These are phyloP conservation scores for Cheilosia impressa DNA, from an alignment of 2,888 invertebrate species.

Conservation along the genomic window DNA sequence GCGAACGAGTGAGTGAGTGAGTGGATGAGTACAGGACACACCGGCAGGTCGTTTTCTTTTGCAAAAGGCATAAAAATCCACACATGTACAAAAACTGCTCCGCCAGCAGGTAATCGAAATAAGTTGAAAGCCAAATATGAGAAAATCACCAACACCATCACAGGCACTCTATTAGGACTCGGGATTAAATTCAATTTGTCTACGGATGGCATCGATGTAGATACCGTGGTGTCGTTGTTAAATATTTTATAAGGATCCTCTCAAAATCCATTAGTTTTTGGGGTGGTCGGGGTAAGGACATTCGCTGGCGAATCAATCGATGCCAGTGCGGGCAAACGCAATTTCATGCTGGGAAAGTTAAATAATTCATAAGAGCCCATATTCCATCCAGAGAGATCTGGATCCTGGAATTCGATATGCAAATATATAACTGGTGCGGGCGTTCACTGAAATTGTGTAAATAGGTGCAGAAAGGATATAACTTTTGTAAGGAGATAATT, in stretches of 20 bases:
- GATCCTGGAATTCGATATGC: too few relatives aligned
- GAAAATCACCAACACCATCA: conserved; percentile 60
- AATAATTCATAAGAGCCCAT: too few relatives aligned
- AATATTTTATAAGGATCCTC: conserved; percentile 70
- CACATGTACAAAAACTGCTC: conserved; percentile 32
- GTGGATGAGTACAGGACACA: background rate
- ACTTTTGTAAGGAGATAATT: too few relatives aligned
- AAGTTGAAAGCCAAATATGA: conserved; percentile 68
- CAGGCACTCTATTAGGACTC: conserved; percentile 55
- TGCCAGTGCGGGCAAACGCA: conserved; percentile 3
- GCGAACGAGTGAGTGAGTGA: conserved; percentile 35
- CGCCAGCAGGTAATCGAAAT: conserved; percentile 61
- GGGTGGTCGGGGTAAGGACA: conserved; percentile 5
- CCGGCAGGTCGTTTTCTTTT: conserved; percentile 53
- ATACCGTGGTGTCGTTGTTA: conserved; percentile 50
- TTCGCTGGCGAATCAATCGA: conserved; percentile 62
- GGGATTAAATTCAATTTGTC: conserved; percentile 70
- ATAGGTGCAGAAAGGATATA: too few relatives aligned
- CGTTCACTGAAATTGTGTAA: too few relatives aligned
- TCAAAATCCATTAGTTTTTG: conserved; percentile 70
- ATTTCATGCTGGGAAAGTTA: too few relatives aligned
- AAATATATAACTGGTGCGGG: too few relatives aligned
- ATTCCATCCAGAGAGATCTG: too few relatives aligned
- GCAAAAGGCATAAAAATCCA: conserved; percentile 57
- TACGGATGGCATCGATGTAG: conserved; percentile 48